Evolutionary conservation across 2,113 vertebrate species (phyloP).

Genomic region (Heterocephalus glaber): DNA sequence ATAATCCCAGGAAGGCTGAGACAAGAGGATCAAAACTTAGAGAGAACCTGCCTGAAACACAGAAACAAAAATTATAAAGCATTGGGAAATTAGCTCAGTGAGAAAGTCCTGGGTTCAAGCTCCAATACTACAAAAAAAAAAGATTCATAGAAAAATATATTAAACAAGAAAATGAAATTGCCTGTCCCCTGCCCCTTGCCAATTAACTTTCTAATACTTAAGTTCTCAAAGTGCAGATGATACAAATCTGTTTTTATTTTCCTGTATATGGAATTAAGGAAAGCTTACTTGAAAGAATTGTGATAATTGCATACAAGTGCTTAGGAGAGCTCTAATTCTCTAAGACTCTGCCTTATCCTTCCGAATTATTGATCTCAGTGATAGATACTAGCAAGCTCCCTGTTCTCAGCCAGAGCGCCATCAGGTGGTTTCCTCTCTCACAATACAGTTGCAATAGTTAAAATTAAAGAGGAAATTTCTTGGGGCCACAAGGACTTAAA

Average conservation of each 20-base stretch:
- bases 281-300: background rate
- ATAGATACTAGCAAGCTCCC: background rate
- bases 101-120: background rate
- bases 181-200: no score
- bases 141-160: constrained; percentile 58
- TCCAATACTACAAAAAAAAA: background rate
- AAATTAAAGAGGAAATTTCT: background rate
- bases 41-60: background rate
- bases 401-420: background rate
- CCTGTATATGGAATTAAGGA: background rate
- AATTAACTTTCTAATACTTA: background rate
- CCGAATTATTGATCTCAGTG: background rate
- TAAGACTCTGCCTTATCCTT: background rate
- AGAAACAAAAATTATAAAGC: background rate
- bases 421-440: background rate
- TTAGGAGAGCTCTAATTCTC: background rate
- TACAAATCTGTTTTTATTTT: background rate
- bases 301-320: background rate
- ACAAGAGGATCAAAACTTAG: background rate
- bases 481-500: background rate
- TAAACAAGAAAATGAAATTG: background rate
- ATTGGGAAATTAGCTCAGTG: background rate
- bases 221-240: background rate
- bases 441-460: background rate
- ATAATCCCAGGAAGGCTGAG: background rate